Evolutionary conservation across 1,140 invertebrate genomes (phyloP).

Genomic region (Papilio xuthus): DNA sequence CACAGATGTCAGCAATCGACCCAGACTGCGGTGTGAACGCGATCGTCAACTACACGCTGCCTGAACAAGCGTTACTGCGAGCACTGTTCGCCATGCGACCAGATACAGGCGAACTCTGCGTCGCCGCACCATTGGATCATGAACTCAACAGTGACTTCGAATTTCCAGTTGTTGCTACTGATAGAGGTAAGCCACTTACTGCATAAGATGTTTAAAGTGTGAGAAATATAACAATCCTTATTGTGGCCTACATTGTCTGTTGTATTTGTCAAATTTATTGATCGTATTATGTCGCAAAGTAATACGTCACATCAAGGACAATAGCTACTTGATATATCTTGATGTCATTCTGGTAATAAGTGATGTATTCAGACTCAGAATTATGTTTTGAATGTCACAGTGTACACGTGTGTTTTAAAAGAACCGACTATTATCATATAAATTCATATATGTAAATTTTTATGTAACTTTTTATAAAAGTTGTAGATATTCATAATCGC

Average conservation of each 20-base stretch:
- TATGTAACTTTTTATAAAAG: neutral
- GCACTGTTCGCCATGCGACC: slow-evolving; percentile 91
- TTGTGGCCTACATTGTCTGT: no score
- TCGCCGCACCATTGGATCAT: slow-evolving; percentile 91
- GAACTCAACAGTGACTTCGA: slow-evolving; percentile 93
- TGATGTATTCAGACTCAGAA: no score
- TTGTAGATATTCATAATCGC: neutral
- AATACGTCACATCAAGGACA: neutral
- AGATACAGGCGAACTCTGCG: slow-evolving; percentile 94
- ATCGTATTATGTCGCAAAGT: no score
- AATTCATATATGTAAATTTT: neutral
- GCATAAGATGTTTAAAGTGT: neutral
- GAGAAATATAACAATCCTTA: no score
- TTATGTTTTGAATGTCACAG: neutral
- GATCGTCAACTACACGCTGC: slow-evolving; percentile 95
- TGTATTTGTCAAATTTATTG: no score
- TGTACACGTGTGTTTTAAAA: neutral
- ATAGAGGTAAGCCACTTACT: slow-evolving; percentile 88
- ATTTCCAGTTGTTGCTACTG: slow-evolving; percentile 96
- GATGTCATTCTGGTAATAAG: neutral
- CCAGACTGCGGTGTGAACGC: slow-evolving; percentile 97
- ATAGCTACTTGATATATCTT: neutral
- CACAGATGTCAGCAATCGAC: slow-evolving; percentile 95
- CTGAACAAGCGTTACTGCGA: slow-evolving; percentile 84
- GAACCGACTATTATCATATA: neutral